Evolutionary conservation across 2,113 vertebrate species (phyloP).

Genomic region (Pangasianodon hypophthalmus): DNA sequence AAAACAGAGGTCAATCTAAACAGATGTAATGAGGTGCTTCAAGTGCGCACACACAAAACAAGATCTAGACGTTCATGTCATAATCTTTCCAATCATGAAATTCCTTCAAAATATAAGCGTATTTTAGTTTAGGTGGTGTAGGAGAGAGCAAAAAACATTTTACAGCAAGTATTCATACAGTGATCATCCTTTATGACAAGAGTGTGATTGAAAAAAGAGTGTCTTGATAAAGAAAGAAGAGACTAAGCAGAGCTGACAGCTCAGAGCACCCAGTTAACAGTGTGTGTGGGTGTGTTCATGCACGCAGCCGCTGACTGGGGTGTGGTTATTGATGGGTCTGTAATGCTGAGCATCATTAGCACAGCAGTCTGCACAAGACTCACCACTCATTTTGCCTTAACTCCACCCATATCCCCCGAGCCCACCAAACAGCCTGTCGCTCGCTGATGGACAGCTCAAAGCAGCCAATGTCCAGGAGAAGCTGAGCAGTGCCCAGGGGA

Average conservation of each 20-base stretch:
- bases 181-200: neutral
- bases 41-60: constrained; percentile 46
- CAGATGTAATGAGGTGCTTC: constrained; percentile 57
- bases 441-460: constrained; percentile 60
- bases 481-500: constrained; percentile 35
- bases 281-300: neutral
- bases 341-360: constrained; percentile 67
- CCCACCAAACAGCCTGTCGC: constrained; percentile 61
- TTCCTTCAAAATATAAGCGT: constrained; percentile 61
- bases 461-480: constrained; percentile 47
- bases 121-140: constrained; percentile 56
- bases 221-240: constrained; percentile 37
- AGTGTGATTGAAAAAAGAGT: neutral
- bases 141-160: neutral
- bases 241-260: constrained; percentile 33
- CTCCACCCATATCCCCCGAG: constrained; percentile 24
- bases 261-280: constrained; percentile 10
- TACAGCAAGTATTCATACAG: neutral
- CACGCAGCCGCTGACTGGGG: constrained; percentile 39
- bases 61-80: constrained; percentile 37
- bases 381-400: constrained; percentile 17
- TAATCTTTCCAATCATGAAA: neutral
- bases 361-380: constrained; percentile 69
- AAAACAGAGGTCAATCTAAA: constrained; percentile 62
- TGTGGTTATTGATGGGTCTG: constrained; percentile 67